Base-by-base conservation (phyloP, 1,140 invertebrate species). In the Papilio machaon region DNA sequence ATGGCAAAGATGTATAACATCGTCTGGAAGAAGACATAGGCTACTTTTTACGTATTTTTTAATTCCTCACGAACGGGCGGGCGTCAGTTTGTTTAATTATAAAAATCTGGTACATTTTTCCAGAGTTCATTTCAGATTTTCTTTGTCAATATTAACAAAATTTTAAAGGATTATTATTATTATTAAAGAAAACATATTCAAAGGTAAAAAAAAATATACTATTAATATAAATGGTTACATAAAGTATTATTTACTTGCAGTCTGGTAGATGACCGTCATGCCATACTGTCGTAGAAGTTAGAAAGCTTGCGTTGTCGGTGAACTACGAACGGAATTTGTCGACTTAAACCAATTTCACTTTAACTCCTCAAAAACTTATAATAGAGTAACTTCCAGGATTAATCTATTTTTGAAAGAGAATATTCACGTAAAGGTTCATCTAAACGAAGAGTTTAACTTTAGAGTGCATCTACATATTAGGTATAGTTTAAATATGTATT, bases 341-440 rank as follows among this genome's bases (percentile, higher is more conserved):
- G 88, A 92, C 91, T 93, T 91, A 91, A 92, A 91, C 88, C 88
- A 91, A 91, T 92, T 92, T 89, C 88, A 88, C 90, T 91, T 88
- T 87, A 92, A 91, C 89, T 91, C 85, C 75, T 84, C 86, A 92
- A 91, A 91, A 93, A 92, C 91, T 94, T 94, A 94, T 94, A 94
- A 94, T 94, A 93, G 92, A 91, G 84, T 91, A 93, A 93, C 91
- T 93, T 93, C 88, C 86, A 49, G 88, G 86, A 91, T 92, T 92
- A 91, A 93, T 91, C 88, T 91, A 92, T 92, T 93, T 92, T 91
- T 88, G 85, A 84, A 67, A 10, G 76, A 78, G 80, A 84, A 83
- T 82, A 82, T 85, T 88, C 85, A 86, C 89, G 85, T 86, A 85
- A 84, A 83, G 17, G 17, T 58, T 58, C 7, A 86, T 85, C 80